Evolutionary conservation across 2,797 vertebrate species (phyloP), one percentile per base, ranked within the genome.

Genomic region (Girardinus metallicus): DNA sequence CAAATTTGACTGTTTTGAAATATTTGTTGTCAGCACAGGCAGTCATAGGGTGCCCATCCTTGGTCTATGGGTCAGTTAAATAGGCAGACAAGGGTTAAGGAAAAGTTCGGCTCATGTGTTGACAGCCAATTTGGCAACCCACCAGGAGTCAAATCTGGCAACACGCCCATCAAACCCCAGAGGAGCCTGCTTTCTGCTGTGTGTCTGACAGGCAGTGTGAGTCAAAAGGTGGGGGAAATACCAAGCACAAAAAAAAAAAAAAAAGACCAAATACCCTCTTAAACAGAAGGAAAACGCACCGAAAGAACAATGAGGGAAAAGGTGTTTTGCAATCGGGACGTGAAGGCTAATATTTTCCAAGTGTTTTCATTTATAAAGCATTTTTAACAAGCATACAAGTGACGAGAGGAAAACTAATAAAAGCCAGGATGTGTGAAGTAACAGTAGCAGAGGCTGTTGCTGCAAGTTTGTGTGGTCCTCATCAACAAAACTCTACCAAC

Each of bases 111-210:
- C 78, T 88, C 77, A 86, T 90, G 87, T 86, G 83, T 83, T 91
- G 89, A 92, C 89, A 91, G 92, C 84, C 78, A 85, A 87, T 85
- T 90, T 94, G 93, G 93, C 91, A 91, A 70, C 88, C 77, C 81
- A 87, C 86, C 88, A 77, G 79, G 75, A 87, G 71, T 60, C 79
- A 87, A 86, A 83, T 76, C 86, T 89, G 90, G 82, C 85, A 85
- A 76, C 80, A 73, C 23, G 51, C 87, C 90, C 74, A 77, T 71
- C 80, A 83, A 84, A 86, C 77, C 90, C 87, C 89, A 77, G 41
- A 84, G 89, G 87, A 83, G 73, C 78, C 73, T 64, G 77, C 55
- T 75, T 18, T 75, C 83, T 83, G 86, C 87, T 90, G 91, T 86
- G 23, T 0, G 73, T 64, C 13, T 75, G 78, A 75, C 23, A 49